These are phyloP conservation scores for Agriotes lineatus DNA, from an alignment of 2,888 invertebrate genomes.

Conservation along the genomic window DNA sequence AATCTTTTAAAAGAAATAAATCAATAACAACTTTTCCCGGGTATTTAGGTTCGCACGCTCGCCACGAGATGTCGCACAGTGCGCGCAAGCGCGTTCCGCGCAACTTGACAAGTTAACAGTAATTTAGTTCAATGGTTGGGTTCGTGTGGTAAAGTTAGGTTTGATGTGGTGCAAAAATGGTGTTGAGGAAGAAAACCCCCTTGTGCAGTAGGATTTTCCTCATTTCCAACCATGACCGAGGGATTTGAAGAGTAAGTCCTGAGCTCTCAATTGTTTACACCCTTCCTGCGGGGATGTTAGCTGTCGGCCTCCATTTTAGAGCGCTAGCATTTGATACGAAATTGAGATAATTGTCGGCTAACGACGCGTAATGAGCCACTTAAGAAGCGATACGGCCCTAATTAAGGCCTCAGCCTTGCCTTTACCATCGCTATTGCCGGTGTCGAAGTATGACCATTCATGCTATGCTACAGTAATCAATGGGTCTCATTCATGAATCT, in stretches of 20 bases:
- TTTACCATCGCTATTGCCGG: constrained; percentile 25
- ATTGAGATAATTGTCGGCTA: constrained; percentile 49
- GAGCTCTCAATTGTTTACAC: constrained; percentile 29
- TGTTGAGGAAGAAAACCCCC: constrained; percentile 57
- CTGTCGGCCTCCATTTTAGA: constrained; percentile 49
- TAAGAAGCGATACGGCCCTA: constrained; percentile 36
- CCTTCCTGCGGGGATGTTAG: constrained; percentile 40
- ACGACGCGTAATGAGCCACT: constrained; percentile 49
- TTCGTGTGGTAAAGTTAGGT: constrained; percentile 64
- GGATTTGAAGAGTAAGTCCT: constrained; percentile 52
- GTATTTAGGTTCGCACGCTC: too few relatives aligned
- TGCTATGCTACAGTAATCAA: constrained; percentile 58
- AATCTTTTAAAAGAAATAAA: too few relatives aligned
- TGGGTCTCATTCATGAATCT: constrained; percentile 60
- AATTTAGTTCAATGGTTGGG: constrained; percentile 65
- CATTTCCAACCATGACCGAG: constrained; percentile 53
- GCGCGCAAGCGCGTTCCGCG: constrained; percentile 25
- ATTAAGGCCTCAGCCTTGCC: constrained; percentile 22
- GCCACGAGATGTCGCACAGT: not conserved
- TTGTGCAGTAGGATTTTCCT: constrained; percentile 50
- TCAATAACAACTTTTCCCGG: too few relatives aligned
- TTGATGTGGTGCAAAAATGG: constrained; percentile 67
- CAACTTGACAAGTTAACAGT: constrained; percentile 44
- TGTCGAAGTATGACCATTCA: constrained; percentile 43
- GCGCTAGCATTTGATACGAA: constrained; percentile 46